phyloP scores from a whole-genome alignment of 1,140 invertebrate genomes.

The Euwallacea fornicatus region DNA sequence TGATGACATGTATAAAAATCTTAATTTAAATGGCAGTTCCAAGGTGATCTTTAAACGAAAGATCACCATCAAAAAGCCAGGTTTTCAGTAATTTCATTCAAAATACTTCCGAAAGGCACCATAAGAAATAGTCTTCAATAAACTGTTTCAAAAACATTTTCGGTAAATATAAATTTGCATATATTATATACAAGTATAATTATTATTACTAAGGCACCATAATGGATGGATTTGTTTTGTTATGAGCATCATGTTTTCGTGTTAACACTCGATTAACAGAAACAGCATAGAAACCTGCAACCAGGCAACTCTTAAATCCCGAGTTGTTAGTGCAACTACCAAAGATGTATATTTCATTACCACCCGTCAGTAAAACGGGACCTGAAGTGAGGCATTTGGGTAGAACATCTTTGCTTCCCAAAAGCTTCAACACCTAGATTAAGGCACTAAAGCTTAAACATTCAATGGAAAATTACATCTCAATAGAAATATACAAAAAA shows the following conservation, averaged over 20 bases:
- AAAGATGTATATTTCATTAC: no score
- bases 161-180: slow-evolving; percentile 32
- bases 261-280: slow-evolving; percentile 36
- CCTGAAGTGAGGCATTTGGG: not conserved
- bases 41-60: not conserved
- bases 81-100: not conserved
- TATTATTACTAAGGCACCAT: slow-evolving; percentile 40
- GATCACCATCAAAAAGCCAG: not conserved
- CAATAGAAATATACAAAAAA: no score
- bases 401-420: not conserved
- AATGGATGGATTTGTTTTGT: slow-evolving; percentile 46
- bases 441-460: no score
- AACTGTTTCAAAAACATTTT: slow-evolving; percentile 17
- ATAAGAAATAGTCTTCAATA: slow-evolving; percentile 15
- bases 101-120: slow-evolving; percentile 22
- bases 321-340: slow-evolving; percentile 30
- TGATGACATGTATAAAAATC: not conserved
- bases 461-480: no score
- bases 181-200: slow-evolving; percentile 39
- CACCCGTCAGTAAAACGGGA: no score
- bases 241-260: slow-evolving; percentile 43
- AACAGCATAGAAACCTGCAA: slow-evolving; percentile 29
- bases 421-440: no score
- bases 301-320: slow-evolving; percentile 32
- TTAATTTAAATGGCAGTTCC: not conserved